Conservation (phyloP, 2,113 vertebrate species). For the Antigone vipio region DNA sequence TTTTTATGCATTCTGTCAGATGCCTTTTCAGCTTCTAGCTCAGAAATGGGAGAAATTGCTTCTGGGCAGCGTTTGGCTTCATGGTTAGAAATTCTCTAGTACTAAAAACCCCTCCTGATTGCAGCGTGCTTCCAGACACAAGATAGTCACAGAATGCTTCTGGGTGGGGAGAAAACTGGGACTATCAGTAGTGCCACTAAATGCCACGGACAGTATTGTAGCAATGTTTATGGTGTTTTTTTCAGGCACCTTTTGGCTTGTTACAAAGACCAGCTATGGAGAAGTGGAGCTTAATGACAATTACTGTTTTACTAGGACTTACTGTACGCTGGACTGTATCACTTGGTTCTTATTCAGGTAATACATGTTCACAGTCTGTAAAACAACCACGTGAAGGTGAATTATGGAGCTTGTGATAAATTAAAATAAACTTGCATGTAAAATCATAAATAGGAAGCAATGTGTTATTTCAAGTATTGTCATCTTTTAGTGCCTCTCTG, state of each 20-base stretch:
- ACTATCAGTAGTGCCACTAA: not conserved
- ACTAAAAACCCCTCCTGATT: not conserved
- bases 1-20: not conserved
- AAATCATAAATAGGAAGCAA: not conserved
- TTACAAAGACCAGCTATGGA: constrained; percentile 77
- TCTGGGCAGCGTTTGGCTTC: not conserved
- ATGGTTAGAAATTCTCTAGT: not conserved
- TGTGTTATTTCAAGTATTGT: not conserved
- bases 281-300: constrained; percentile 78
- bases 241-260: not conserved
- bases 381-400: not conserved
- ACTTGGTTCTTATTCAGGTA: constrained; percentile 94
- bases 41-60: not conserved
- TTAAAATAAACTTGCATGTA: not conserved
- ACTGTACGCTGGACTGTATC: constrained; percentile 91
- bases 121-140: not conserved
- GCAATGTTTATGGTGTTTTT: not conserved
- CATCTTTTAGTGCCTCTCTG: accelerated
- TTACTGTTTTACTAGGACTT: constrained; percentile 80
- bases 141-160: not conserved
- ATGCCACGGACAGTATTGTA: not conserved
- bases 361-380: not conserved
- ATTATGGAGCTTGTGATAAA: not conserved
- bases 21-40: not conserved
- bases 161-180: not conserved